Conservation (phyloP, 2,888 invertebrate species). For the Serripes groenlandicus region DNA sequence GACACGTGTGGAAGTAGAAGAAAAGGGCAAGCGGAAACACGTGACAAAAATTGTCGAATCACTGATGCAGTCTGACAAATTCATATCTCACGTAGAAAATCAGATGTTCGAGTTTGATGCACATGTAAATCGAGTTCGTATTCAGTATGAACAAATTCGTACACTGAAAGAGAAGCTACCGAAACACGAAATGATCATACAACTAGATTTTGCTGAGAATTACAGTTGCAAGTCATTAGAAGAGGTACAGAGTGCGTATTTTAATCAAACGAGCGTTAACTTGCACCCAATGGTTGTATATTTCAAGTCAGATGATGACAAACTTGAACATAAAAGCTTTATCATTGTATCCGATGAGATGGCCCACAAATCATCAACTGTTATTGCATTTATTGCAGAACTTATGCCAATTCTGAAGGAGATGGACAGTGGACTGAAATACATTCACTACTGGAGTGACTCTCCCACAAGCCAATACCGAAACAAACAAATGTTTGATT, state of each 20-base stretch:
- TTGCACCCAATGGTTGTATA: slow-evolving; percentile 68
- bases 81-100: slow-evolving; percentile 29
- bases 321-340: slow-evolving; percentile 54
- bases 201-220: slow-evolving; percentile 60
- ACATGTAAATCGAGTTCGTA: slow-evolving; percentile 47
- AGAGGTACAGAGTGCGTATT: slow-evolving; percentile 60
- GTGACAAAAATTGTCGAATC: slow-evolving; percentile 43
- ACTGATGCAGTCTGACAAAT: neutral
- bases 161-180: slow-evolving; percentile 39
- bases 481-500: slow-evolving; percentile 60
- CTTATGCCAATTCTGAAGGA: slow-evolving; percentile 49
- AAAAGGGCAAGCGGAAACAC: slow-evolving; percentile 37
- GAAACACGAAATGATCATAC: slow-evolving; percentile 38
- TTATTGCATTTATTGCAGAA: slow-evolving; percentile 58
- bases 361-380: slow-evolving; percentile 53
- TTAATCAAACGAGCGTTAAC: slow-evolving; percentile 54
- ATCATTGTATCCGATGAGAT: slow-evolving; percentile 61
- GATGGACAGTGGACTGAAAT: slow-evolving; percentile 28
- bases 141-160: slow-evolving; percentile 55
- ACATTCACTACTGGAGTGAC: slow-evolving; percentile 65
- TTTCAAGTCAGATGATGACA: slow-evolving; percentile 22
- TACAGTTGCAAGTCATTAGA: slow-evolving; percentile 46
- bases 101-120: slow-evolving; percentile 55
- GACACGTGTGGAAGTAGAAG: slow-evolving; percentile 42
- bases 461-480: slow-evolving; percentile 65